A percentile compares a stretch with the other conserved stretches of the same genome.
phyloP scores from a whole-genome alignment of 2,888 invertebrate species.

The Caenorhabditis virilis region DNA sequence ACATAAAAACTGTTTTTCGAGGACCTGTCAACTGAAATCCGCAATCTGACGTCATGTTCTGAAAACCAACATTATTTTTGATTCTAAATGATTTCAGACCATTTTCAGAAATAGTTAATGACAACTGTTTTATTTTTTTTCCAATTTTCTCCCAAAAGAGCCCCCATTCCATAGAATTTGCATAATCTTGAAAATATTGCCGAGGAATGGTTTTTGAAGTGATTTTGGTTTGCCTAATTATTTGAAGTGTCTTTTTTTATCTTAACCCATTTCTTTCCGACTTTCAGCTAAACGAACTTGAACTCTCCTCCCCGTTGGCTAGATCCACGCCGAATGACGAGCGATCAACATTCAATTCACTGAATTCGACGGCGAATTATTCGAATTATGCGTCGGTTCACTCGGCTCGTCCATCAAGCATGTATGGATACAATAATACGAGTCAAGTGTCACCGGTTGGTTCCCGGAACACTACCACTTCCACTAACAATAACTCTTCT shows the following conservation, averaged over 20 bases:
- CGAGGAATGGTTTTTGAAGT: no score
- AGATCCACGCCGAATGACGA: constrained; percentile 36
- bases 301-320: constrained; percentile 31
- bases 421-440: constrained; percentile 23
- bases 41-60: no score
- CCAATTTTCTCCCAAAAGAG: no score
- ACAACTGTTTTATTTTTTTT: no score
- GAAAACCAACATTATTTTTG: no score
- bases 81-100: no score
- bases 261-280: constrained; percentile 4
- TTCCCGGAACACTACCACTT: constrained; percentile 10
- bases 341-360: constrained; percentile 4
- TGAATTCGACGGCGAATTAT: no score
- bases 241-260: neutral
- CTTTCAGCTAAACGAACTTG: constrained; percentile 27
- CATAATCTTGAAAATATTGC: no score
- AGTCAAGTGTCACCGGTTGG: constrained; percentile 2
- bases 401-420: constrained; percentile 23
- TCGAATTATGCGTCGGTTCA: neutral
- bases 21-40: no score
- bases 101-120: no score
- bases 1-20: no score
- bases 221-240: neutral
- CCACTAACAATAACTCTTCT: neutral
- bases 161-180: no score